Evolutionary conservation across 2,888 invertebrate genomes (phyloP).

Genomic region (Danaus chrysippus): DNA sequence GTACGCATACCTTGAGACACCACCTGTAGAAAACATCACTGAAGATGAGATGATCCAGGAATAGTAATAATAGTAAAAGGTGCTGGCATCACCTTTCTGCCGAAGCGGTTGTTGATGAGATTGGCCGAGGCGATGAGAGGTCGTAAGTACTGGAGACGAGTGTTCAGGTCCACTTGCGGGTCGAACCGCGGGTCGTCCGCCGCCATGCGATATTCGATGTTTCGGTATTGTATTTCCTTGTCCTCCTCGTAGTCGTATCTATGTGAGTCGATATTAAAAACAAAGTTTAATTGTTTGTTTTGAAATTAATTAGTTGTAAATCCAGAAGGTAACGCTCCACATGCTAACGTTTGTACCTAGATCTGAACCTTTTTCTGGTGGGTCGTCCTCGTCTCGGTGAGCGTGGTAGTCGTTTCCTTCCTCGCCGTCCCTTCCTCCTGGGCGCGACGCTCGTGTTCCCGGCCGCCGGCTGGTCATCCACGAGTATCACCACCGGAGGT

Average conservation of each 20-base stretch:
- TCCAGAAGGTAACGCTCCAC: background rate
- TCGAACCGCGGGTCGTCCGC: constrained; percentile 76
- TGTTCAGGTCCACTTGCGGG: constrained; percentile 69
- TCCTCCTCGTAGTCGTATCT: constrained; percentile 53
- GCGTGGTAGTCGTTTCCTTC: constrained; percentile 58
- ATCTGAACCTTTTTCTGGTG: constrained; percentile 73
- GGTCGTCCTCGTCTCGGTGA: constrained; percentile 69
- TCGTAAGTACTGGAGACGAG: constrained; percentile 67
- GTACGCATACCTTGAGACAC: constrained; percentile 76
- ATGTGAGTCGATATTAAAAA: constrained; percentile 7
- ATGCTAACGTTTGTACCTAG: constrained; percentile 43
- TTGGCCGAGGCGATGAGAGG: constrained; percentile 84
- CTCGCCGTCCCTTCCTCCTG: constrained; percentile 56
- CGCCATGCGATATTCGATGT: constrained; percentile 73
- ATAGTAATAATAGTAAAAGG: background rate
- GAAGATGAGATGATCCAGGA: no score
- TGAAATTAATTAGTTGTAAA: background rate
- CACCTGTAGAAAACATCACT: constrained; percentile 64
- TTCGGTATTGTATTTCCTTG: constrained; percentile 62
- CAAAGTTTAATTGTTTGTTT: constrained; percentile 4
- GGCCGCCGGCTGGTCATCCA: constrained; percentile 69
- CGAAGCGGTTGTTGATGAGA: constrained; percentile 87
- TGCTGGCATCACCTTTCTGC: constrained; percentile 80
- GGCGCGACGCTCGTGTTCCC: constrained; percentile 55
- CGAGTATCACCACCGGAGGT: constrained; percentile 66